These are phyloP conservation scores for Aeoliscus strigatus DNA, from an alignment of 2,797 vertebrate species.

Conservation along the genomic window DNA sequence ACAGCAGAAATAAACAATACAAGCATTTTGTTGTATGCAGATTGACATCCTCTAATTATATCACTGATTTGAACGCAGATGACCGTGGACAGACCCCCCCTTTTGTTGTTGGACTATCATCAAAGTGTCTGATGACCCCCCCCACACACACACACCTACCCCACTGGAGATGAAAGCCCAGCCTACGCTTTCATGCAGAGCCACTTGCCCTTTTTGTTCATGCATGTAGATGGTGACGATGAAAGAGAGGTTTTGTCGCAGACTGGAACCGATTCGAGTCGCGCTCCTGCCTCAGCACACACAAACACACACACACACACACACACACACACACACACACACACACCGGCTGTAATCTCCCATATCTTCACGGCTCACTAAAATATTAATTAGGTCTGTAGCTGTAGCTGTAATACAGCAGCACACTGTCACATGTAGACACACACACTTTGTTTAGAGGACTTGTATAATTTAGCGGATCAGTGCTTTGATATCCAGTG, in stretches of 20 bases:
- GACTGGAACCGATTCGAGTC: slow-evolving; percentile 25
- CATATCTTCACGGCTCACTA: slow-evolving; percentile 40
- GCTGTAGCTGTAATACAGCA: slow-evolving; percentile 25
- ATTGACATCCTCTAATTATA: no score
- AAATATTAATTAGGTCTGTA: slow-evolving; percentile 58
- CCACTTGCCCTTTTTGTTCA: slow-evolving; percentile 45
- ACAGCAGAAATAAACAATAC: no score
- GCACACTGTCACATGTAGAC: slow-evolving; percentile 20
- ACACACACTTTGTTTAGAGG: slow-evolving; percentile 15
- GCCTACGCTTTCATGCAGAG: slow-evolving; percentile 32
- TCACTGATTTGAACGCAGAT: slow-evolving; percentile 16
- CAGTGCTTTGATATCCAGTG: slow-evolving; percentile 42
- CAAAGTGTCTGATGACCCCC: slow-evolving; percentile 32
- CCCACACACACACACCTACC: slow-evolving; percentile 31
- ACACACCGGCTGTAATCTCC: slow-evolving; percentile 24
- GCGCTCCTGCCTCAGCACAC: slow-evolving; percentile 20
- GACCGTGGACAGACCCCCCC: not conserved
- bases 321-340: not conserved
- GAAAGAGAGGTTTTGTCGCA: slow-evolving; percentile 34
- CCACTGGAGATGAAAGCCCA: slow-evolving; percentile 51
- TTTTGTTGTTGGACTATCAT: slow-evolving; percentile 36
- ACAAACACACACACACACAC: no score
- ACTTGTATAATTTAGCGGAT: slow-evolving; percentile 56
- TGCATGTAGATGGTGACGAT: slow-evolving; percentile 50
- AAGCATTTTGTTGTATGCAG: no score